Percentiles rank a stretch among this genome's conserved stretches.
phyloP scores from a whole-genome alignment of 2,797 vertebrate genomes.

The Takifugu ocellatus region DNA sequence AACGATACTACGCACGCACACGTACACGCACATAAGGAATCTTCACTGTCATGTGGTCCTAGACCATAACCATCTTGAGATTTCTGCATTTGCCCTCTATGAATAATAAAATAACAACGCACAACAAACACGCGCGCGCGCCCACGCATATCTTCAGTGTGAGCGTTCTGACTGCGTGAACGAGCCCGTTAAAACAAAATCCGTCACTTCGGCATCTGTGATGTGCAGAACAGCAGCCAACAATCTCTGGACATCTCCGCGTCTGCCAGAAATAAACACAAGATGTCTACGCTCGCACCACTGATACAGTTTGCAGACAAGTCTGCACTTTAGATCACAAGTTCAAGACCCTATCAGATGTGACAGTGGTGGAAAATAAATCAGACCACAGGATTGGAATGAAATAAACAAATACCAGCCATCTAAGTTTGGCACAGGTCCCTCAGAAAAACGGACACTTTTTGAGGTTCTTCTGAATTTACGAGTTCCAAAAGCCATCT shows the following conservation, averaged over 20 bases:
- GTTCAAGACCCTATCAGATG: not conserved
- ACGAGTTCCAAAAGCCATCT: not conserved
- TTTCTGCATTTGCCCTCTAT: conserved; percentile 26
- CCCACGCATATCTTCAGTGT: not conserved
- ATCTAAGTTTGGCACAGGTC: too few relatives aligned
- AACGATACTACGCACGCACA: not conserved
- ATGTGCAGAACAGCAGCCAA: conserved; percentile 15
- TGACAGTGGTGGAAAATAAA: not conserved
- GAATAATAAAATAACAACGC: conserved; percentile 21
- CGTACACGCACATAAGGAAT: conserved; percentile 1
- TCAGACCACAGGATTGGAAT: too few relatives aligned
- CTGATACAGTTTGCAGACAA: conserved; percentile 1
- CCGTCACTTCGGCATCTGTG: conserved; percentile 28
- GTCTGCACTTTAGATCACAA: not conserved
- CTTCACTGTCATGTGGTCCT: conserved; percentile 31
- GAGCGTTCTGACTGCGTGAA: too few relatives aligned
- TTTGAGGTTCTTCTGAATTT: too few relatives aligned
- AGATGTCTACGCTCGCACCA: conserved; percentile 2
- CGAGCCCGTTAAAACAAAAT: conserved; percentile 10
- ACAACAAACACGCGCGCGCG: not conserved
- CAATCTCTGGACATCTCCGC: conserved; percentile 16
- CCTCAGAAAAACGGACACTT: too few relatives aligned
- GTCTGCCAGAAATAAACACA: conserved; percentile 27
- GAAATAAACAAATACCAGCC: too few relatives aligned
- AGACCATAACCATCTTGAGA: conserved; percentile 11